Conservation (phyloP, 2,888 invertebrate genomes). For the Odontomyia ornata region DNA sequence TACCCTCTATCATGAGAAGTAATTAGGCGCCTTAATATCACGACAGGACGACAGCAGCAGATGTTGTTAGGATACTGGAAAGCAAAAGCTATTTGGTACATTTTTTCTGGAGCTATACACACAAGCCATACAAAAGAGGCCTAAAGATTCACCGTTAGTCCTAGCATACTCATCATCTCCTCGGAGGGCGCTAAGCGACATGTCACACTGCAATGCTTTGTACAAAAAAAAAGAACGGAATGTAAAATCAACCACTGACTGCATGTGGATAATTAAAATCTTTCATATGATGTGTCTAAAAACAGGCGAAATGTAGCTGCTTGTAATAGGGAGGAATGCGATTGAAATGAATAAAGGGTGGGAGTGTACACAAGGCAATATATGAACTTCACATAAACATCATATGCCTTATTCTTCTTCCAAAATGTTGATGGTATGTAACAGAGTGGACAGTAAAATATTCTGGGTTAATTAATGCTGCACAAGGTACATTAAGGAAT, state of each 20-base stretch:
- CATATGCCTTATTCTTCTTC: too few species aligned
- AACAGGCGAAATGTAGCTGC: not conserved
- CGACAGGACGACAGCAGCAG: not conserved
- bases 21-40: not conserved
- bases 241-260: slow-evolving; percentile 2
- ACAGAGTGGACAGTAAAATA: too few species aligned
- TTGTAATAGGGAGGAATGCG: too few species aligned
- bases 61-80: too few species aligned
- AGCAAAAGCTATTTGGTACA: not conserved
- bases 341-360: not conserved
- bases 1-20: not conserved
- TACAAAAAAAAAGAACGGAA: not conserved
- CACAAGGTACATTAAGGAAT: too few species aligned
- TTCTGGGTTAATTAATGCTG: too few species aligned
- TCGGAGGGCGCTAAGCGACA: not conserved
- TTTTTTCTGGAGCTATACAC: not conserved
- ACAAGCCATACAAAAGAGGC: not conserved
- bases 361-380: too few species aligned
- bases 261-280: slow-evolving; percentile 8
- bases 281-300: not conserved
- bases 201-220: slow-evolving; percentile 9
- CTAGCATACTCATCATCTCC: not conserved
- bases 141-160: not conserved
- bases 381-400: too few species aligned
- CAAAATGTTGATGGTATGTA: too few species aligned